Conservation (phyloP, 2,113 vertebrate genomes). For the Eulemur macaco region DNA sequence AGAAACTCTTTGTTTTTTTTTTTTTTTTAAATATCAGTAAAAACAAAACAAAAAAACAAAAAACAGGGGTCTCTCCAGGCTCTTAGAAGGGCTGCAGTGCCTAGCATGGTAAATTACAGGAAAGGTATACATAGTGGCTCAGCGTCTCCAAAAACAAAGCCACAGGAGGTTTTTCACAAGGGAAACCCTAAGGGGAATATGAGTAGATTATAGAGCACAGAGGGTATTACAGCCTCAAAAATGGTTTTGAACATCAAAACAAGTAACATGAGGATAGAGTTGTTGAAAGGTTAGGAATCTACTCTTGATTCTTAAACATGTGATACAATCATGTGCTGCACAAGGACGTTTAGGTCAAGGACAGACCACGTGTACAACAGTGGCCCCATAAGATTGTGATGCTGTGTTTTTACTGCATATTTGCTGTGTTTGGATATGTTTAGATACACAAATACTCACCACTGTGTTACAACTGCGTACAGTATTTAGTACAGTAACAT, state of each 20-base stretch:
- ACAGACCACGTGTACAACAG: background rate
- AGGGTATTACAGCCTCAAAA: conserved; percentile 63
- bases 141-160: conserved; percentile 67
- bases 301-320: conserved; percentile 66
- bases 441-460: background rate
- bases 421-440: background rate
- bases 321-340: background rate
- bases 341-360: background rate
- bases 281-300: conserved; percentile 58
- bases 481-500: background rate
- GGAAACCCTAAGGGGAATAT: conserved; percentile 75
- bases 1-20: conserved; percentile 32
- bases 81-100: conserved; percentile 54
- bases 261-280: conserved; percentile 58
- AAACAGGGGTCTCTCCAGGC: conserved; percentile 46
- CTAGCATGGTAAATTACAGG: conserved; percentile 69
- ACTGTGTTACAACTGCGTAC: background rate
- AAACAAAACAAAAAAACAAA: conserved; percentile 50
- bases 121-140: conserved; percentile 40
- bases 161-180: conserved; percentile 70
- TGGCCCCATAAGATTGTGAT: background rate
- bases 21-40: conserved; percentile 49
- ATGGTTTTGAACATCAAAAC: conserved; percentile 65
- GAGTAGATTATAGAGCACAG: conserved; percentile 71
- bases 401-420: background rate